A percentile compares a stretch with the other conserved stretches of the same genome.
Conservation (phyloP, 2,888 invertebrate genomes). For the Eristalis arbustorum region DNA sequence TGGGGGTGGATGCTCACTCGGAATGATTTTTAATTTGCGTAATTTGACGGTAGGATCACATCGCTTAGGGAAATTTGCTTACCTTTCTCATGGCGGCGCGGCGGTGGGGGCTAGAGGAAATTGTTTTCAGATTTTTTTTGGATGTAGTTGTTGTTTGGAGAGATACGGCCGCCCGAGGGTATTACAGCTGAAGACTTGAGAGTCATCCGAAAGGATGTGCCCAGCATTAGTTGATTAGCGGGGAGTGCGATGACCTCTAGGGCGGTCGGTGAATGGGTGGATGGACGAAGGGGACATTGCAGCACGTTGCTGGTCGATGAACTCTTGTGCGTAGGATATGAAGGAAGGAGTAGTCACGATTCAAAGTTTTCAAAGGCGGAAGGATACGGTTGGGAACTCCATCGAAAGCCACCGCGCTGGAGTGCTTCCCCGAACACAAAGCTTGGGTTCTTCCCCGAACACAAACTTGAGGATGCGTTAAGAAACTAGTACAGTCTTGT, state of each 20-base stretch:
- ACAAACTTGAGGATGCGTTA: too few relatives aligned
- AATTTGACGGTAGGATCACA: conserved; percentile 49
- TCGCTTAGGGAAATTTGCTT: conserved; percentile 56
- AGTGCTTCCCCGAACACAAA: too few relatives aligned
- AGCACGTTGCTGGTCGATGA: not conserved
- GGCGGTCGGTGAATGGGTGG: not conserved
- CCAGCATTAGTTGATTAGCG: not conserved
- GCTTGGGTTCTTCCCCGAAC: too few relatives aligned
- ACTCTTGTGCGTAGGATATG: not conserved
- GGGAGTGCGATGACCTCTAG: not conserved
- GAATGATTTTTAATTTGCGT: conserved; percentile 66
- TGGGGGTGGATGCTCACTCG: not conserved
- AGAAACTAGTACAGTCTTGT: too few relatives aligned
- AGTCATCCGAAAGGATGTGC: not conserved
- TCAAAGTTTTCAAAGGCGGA: too few relatives aligned
- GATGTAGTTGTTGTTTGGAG: not conserved
- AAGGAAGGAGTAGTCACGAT: not conserved
- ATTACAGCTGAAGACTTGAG: not conserved
- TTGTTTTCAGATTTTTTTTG: not conserved
- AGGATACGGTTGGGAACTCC: too few relatives aligned
- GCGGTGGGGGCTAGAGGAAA: not conserved
- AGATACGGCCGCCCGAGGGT: not conserved
- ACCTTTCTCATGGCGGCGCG: conserved; percentile 5
- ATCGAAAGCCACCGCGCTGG: too few relatives aligned
- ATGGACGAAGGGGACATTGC: too few relatives aligned